These are phyloP conservation scores for Trachelipus rathkii DNA, from an alignment of 1,140 invertebrate species.

Conservation along the genomic window DNA sequence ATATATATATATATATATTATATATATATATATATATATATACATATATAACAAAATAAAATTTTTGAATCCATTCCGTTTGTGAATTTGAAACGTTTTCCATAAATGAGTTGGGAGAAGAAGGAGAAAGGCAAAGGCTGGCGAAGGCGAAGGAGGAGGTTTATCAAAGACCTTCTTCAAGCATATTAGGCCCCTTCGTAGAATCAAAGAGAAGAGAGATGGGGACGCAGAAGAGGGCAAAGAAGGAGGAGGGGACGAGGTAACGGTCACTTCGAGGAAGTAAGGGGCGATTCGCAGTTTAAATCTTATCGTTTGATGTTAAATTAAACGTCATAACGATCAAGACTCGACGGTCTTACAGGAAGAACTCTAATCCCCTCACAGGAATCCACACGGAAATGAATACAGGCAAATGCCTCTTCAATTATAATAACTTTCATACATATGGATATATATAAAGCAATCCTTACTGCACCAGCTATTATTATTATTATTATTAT, in stretches of 20 bases:
- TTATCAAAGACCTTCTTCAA: slow-evolving; percentile 5
- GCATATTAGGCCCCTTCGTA: neutral
- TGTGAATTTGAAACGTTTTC: neutral
- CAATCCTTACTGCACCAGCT: no score
- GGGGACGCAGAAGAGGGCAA: no score
- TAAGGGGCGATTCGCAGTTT: neutral
- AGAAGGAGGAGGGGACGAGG: neutral
- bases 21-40: no score
- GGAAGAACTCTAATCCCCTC: neutral
- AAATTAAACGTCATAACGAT: slow-evolving; percentile 11
- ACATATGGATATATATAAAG: no score
- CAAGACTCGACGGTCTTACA: neutral
- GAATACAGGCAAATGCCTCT: neutral
- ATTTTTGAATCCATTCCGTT: no score
- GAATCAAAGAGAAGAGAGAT: neutral
- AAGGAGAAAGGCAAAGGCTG: no score
- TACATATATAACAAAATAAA: no score
- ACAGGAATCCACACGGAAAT: neutral
- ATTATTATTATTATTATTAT: no score
- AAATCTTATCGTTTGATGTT: slow-evolving; percentile 6
- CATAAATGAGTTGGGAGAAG: neutral
- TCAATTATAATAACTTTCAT: no score
- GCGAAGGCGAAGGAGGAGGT: neutral
- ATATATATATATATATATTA: no score
- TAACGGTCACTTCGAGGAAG: neutral